Conservation (phyloP, 2,888 invertebrate species). For the Drosophila atroscutellata region DNA sequence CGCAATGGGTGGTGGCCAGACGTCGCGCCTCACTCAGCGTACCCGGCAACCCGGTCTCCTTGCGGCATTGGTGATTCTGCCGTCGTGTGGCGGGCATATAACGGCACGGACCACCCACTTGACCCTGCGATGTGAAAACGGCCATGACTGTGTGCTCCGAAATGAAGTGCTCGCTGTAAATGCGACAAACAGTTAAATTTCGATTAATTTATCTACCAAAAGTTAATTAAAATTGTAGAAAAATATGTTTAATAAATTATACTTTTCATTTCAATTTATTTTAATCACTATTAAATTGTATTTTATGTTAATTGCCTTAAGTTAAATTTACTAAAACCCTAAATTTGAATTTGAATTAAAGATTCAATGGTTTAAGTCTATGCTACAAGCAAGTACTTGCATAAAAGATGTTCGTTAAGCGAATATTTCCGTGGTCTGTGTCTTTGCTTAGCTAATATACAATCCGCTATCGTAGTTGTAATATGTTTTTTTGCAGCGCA, state of each 20-base stretch:
- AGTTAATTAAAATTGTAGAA: background rate
- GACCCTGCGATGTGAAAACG: slow-evolving; percentile 83
- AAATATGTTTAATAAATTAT: background rate
- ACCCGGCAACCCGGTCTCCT: slow-evolving; percentile 86
- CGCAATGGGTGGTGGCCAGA: slow-evolving; percentile 88
- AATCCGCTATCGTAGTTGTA: background rate
- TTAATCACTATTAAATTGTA: background rate
- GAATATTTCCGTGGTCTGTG: background rate
- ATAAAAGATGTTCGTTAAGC: slow-evolving; percentile 4
- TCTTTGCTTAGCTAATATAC: slow-evolving; percentile 25
- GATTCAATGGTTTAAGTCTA: background rate
- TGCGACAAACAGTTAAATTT: background rate
- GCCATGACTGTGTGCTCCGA: slow-evolving; percentile 85
- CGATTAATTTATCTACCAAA: background rate
- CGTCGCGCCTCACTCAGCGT: slow-evolving; percentile 87
- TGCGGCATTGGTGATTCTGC: slow-evolving; percentile 88
- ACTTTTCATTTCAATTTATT: background rate
- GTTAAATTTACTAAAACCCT: background rate
- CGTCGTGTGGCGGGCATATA: slow-evolving; percentile 87
- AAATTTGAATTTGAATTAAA: background rate
- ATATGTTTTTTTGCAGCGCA: background rate
- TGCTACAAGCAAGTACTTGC: background rate
- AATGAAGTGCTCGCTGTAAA: slow-evolving; percentile 83
- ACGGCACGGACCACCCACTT: slow-evolving; percentile 86
- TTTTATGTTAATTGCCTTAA: background rate